A percentile compares a stretch with the other conserved stretches of the same genome.
phyloP scores from a whole-genome alignment of 2,113 vertebrate species.

The Nipponia nippon region DNA sequence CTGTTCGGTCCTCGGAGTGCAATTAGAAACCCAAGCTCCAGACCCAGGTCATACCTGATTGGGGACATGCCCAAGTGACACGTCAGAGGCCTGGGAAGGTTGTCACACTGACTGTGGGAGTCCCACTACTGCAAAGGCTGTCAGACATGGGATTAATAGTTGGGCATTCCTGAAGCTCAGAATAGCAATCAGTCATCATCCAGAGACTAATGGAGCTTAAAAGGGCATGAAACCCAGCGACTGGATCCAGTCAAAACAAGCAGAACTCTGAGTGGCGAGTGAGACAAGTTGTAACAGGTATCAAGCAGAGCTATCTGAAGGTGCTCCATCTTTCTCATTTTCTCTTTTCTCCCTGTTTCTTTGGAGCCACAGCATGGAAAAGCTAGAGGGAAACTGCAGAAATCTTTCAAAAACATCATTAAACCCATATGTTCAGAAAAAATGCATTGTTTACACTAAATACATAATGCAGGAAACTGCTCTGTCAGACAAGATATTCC shows the following conservation, averaged over 20 bases:
- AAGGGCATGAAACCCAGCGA: neutral
- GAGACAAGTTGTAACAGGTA: neutral
- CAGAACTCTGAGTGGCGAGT: neutral
- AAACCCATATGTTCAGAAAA: neutral
- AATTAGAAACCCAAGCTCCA: neutral
- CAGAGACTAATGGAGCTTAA: conserved; percentile 11
- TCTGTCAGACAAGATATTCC: neutral
- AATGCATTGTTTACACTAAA: neutral
- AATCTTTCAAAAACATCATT: neutral
- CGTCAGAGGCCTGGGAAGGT: neutral
- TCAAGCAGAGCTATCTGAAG: neutral
- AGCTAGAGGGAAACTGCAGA: neutral
- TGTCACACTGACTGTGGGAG: neutral
- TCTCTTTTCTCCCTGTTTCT: neutral
- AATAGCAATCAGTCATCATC: neutral
- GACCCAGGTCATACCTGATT: neutral
- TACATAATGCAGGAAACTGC: neutral
- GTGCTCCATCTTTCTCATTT: neutral
- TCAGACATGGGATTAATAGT: neutral
- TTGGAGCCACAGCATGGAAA: neutral
- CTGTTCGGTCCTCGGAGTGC: neutral
- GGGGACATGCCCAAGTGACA: neutral
- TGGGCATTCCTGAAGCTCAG: neutral
- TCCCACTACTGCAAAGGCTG: neutral
- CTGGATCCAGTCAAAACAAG: neutral